These are phyloP conservation scores for Apocrypta bakeri DNA, from an alignment of 1,140 invertebrate genomes.

Conservation along the genomic window DNA sequence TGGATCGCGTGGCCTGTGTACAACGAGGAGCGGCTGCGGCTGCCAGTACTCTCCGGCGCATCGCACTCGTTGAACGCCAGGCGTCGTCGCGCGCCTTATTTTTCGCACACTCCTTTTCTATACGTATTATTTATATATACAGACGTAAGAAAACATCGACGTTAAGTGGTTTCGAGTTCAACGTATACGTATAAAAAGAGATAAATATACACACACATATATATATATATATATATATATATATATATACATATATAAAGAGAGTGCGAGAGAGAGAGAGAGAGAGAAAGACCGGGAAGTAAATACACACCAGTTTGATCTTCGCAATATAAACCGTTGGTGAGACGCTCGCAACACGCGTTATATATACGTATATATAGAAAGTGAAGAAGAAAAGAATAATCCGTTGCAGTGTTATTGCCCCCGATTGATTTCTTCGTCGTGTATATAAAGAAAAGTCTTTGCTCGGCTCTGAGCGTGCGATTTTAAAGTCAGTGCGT, in stretches of 20 bases:
- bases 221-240: neutral
- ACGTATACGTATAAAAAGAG: neutral
- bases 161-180: too few species aligned
- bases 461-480: neutral
- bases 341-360: neutral
- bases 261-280: neutral
- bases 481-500: neutral
- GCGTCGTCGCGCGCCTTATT: slow-evolving; percentile 37
- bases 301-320: neutral
- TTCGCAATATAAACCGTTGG: neutral
- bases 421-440: slow-evolving; percentile 1
- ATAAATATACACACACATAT: neutral
- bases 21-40: neutral
- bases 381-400: neutral
- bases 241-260: neutral
- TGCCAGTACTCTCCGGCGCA: slow-evolving; percentile 44
- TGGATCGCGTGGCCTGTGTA: slow-evolving; percentile 19
- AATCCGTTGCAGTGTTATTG: slow-evolving; percentile 10
- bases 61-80: slow-evolving; percentile 35
- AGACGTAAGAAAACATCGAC: too few species aligned
- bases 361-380: neutral
- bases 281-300: neutral
- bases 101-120: neutral
- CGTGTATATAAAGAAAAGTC: neutral
- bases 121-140: too few species aligned